Percentiles rank a stretch among this genome's conserved stretches.
phyloP scores from a whole-genome alignment of 2,888 invertebrate species.

The Gymnosoma rotundatum region DNA sequence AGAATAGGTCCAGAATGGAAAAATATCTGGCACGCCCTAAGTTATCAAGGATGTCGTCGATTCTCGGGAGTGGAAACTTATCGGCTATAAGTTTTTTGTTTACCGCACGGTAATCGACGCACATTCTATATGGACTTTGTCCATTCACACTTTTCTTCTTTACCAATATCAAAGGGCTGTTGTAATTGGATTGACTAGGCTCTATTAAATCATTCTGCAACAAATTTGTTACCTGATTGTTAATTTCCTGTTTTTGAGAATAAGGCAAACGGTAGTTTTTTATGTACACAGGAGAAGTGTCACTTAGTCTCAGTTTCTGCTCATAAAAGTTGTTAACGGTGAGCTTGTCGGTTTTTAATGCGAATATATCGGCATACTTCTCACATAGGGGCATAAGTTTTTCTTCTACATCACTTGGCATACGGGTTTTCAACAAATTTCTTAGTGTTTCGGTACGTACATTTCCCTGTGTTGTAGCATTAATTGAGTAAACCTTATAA shows the following conservation, averaged over 20 bases:
- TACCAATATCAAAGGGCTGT: background rate
- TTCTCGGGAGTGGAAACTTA: background rate
- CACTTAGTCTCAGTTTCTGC: constrained; percentile 15
- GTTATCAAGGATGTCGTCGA: background rate
- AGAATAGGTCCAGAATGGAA: background rate
- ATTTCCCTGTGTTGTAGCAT: background rate
- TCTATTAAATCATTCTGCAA: background rate
- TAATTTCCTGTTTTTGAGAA: background rate
- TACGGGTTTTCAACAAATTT: background rate
- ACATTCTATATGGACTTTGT: background rate
- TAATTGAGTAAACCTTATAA: background rate
- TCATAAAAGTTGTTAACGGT: constrained; percentile 25
- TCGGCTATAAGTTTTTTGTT: constrained; percentile 6
- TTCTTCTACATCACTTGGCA: background rate
- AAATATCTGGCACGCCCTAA: background rate
- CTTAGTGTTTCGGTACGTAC: background rate
- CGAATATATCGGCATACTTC: constrained; percentile 5
- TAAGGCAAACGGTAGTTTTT: constrained; percentile 2
- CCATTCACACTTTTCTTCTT: background rate
- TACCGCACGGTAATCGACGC: background rate
- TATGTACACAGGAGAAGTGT: background rate
- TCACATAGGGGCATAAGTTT: background rate
- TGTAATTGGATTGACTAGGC: background rate
- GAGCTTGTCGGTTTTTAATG: constrained; percentile 12
- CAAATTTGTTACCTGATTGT: background rate